A percentile compares a stretch with the other conserved stretches of the same genome.
These are phyloP conservation scores for Myopa tessellatipennis DNA, from an alignment of 2,888 invertebrate genomes.

Conservation along the genomic window DNA sequence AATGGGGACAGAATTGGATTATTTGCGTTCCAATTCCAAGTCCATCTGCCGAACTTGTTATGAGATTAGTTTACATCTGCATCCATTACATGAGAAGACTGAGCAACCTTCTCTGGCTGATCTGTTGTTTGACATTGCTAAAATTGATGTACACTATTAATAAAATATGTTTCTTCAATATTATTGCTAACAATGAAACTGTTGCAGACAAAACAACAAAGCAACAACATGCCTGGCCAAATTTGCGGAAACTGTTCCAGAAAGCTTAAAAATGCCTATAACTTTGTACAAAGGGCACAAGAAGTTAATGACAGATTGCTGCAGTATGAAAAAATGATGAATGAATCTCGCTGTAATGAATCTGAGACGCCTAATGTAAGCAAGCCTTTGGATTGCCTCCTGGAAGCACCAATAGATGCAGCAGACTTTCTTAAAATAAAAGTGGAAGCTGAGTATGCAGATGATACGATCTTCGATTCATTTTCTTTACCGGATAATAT, in stretches of 20 bases:
- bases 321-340: not conserved
- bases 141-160: slow-evolving; percentile 49
- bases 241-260: slow-evolving; percentile 54
- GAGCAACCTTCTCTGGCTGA: slow-evolving; percentile 45
- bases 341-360: not conserved
- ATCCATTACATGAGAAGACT: slow-evolving; percentile 22
- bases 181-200: slow-evolving; percentile 1
- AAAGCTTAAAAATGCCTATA: slow-evolving; percentile 54
- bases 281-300: slow-evolving; percentile 55
- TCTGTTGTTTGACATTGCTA: slow-evolving; percentile 52
- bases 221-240: slow-evolving; percentile 51
- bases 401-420: slow-evolving; percentile 56
- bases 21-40: slow-evolving; percentile 1
- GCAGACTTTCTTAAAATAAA: slow-evolving; percentile 35
- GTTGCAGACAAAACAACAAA: slow-evolving; percentile 26
- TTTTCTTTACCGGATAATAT: not conserved
- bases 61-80: slow-evolving; percentile 19
- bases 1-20: slow-evolving; percentile 16
- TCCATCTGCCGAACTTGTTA: slow-evolving; percentile 33
- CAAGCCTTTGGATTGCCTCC: slow-evolving; percentile 53
- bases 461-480: slow-evolving; percentile 17
- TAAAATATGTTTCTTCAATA: not conserved
- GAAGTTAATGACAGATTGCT: slow-evolving; percentile 52
- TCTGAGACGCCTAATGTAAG: not conserved
- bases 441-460: slow-evolving; percentile 24